Evolutionary conservation across 1,140 invertebrate genomes (phyloP).

Genomic region (Drosophila asahinai): DNA sequence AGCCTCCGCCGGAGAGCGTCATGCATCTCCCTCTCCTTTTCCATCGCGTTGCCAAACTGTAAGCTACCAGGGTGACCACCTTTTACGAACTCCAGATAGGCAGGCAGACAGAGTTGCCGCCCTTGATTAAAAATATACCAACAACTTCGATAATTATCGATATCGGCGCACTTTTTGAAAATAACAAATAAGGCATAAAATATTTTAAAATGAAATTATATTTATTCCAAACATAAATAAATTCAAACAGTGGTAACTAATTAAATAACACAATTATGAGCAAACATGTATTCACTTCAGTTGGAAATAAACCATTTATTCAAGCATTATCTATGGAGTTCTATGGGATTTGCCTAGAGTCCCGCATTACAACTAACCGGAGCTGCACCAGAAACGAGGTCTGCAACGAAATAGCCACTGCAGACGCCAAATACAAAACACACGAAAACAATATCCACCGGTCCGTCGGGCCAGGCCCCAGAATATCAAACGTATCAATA

Average conservation of each 20-base stretch:
- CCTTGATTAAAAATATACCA: no score
- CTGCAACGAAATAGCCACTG: conserved; percentile 15
- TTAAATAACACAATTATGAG: not conserved
- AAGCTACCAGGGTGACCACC: no score
- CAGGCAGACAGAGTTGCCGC: no score
- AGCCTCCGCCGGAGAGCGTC: conserved; percentile 32
- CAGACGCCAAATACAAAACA: conserved; percentile 8
- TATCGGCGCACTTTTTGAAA: no score
- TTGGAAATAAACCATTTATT: conserved; percentile 28
- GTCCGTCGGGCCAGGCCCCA: conserved; percentile 12
- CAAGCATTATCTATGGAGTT: conserved; percentile 10
- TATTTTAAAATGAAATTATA: no score
- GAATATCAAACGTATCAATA: conserved; percentile 26
- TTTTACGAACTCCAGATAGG: no score
- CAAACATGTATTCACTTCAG: not conserved
- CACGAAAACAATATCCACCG: conserved; percentile 18
- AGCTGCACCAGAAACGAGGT: conserved; percentile 20
- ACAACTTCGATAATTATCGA: no score
- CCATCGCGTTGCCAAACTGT: conserved; percentile 29
- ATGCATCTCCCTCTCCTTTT: conserved; percentile 50
- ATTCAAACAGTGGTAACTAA: not conserved
- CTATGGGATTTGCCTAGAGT: not conserved
- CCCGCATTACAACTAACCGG: conserved; percentile 14
- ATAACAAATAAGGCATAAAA: no score
- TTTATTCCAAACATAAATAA: not conserved